phyloP scores from a whole-genome alignment of 2,888 invertebrate species.

The Marronus borbonicus region DNA sequence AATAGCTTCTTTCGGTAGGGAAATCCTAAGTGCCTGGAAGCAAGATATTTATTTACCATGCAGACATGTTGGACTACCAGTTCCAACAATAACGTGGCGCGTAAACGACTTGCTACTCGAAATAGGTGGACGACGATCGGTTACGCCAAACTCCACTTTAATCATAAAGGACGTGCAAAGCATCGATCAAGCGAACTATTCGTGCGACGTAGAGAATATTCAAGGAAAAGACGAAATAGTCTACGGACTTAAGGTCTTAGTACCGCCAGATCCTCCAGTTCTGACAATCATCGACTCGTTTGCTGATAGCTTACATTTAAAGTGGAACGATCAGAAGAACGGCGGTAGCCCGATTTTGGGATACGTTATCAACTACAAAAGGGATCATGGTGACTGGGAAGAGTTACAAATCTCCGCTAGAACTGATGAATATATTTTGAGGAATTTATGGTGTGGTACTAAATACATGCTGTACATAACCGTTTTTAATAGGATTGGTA shows the following conservation, averaged over 20 bases:
- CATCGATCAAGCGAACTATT: constrained; percentile 91
- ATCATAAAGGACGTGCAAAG: constrained; percentile 85
- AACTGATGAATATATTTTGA: constrained; percentile 83
- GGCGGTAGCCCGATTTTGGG: constrained; percentile 88
- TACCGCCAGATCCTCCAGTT: constrained; percentile 90
- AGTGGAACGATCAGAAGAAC: constrained; percentile 85
- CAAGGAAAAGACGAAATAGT: constrained; percentile 88
- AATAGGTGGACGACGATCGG: constrained; percentile 78
- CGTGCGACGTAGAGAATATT: constrained; percentile 88
- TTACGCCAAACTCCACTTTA: constrained; percentile 81
- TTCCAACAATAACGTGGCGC: constrained; percentile 84
- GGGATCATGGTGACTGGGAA: constrained; percentile 93
- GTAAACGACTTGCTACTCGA: constrained; percentile 84
- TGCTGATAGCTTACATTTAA: constrained; percentile 85
- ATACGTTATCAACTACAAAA: constrained; percentile 91
- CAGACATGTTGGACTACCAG: constrained; percentile 86
- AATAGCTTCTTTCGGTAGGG: constrained; percentile 90
- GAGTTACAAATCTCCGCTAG: constrained; percentile 89
- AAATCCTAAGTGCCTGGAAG: constrained; percentile 89
- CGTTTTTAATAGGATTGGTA: constrained; percentile 92
- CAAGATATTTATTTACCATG: constrained; percentile 88
- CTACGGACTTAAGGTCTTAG: constrained; percentile 82
- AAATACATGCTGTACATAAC: constrained; percentile 91
- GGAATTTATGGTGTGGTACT: constrained; percentile 90
- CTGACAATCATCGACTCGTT: constrained; percentile 87